A percentile compares a stretch with the other conserved stretches of the same genome.
Evolutionary conservation across 2,888 invertebrate species (phyloP).

Genomic region (Brachyopa scutellaris): DNA sequence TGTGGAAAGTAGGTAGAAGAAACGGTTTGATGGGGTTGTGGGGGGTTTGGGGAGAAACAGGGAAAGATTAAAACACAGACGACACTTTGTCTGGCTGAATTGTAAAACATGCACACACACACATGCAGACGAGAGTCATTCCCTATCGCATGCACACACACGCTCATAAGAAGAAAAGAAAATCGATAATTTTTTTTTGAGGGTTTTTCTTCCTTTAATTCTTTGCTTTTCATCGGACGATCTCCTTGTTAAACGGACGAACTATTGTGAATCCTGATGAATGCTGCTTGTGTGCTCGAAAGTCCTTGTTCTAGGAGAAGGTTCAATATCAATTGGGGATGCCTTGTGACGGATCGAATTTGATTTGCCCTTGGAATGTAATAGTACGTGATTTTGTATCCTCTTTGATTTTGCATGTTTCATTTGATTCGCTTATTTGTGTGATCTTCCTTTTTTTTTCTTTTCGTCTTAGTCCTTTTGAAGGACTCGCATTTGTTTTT

Average conservation of each 20-base stretch:
- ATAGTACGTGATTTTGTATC: conserved; percentile 50
- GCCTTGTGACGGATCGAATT: conserved; percentile 54
- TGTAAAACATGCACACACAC: conserved; percentile 12
- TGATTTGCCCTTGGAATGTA: conserved; percentile 65
- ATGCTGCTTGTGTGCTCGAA: background rate
- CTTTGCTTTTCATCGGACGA: background rate
- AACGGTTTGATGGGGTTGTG: too few species aligned
- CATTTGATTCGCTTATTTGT: conserved; percentile 21
- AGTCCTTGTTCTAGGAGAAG: conserved; percentile 43
- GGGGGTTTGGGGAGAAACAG: too few species aligned
- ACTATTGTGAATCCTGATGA: background rate
- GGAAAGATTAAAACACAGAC: conserved; percentile 62
- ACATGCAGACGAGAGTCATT: conserved; percentile 6
- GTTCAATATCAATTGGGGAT: conserved; percentile 67
- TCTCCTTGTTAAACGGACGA: conserved; percentile 22
- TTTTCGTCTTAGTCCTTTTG: background rate
- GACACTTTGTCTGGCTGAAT: conserved; percentile 69
- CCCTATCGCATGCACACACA: background rate
- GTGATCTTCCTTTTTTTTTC: conserved; percentile 5
- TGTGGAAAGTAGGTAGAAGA: background rate
- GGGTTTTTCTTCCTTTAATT: background rate
- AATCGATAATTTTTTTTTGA: conserved; percentile 52
- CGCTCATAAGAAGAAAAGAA: conserved; percentile 23
- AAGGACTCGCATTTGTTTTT: background rate
- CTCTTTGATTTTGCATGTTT: conserved; percentile 27